These are phyloP conservation scores for Stegostoma tigrinum DNA, from an alignment of 2,113 vertebrate species.

Conservation along the genomic window DNA sequence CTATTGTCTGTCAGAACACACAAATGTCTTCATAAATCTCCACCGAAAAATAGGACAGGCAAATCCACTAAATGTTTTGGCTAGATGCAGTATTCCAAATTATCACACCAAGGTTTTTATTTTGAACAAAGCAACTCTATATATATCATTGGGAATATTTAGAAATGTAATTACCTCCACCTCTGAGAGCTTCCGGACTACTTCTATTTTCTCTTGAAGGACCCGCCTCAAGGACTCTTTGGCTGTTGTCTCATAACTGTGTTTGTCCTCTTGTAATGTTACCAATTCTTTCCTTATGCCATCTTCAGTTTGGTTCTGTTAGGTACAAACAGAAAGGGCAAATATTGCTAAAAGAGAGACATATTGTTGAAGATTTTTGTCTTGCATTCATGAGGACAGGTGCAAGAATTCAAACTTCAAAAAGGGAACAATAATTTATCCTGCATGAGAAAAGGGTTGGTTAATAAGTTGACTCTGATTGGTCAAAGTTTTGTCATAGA, in stretches of 20 bases:
- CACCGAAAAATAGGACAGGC: not conserved
- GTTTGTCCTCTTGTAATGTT: slow-evolving; percentile 94
- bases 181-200: slow-evolving; percentile 93
- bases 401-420: too few species aligned
- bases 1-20: not conserved
- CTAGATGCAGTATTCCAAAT: not conserved
- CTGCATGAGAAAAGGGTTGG: too few species aligned
- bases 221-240: slow-evolving; percentile 97
- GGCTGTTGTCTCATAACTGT: slow-evolving; percentile 97
- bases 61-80: not conserved
- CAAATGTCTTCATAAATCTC: not conserved
- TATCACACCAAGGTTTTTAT: not conserved
- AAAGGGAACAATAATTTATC: too few species aligned
- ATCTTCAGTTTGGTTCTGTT: slow-evolving; percentile 91
- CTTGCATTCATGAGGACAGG: too few species aligned
- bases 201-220: slow-evolving; percentile 98
- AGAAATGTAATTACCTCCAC: slow-evolving; percentile 73
- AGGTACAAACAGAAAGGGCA: slow-evolving; percentile 29
- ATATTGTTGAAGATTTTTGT: too few species aligned
- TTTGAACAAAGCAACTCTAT: not conserved
- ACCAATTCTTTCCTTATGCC: slow-evolving; percentile 89
- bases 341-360: not conserved
- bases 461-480: too few species aligned
- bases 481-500: too few species aligned
- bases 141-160: not conserved